Conservation (phyloP, 2,797 vertebrate species). For the Helicolenus hilgendorfi region DNA sequence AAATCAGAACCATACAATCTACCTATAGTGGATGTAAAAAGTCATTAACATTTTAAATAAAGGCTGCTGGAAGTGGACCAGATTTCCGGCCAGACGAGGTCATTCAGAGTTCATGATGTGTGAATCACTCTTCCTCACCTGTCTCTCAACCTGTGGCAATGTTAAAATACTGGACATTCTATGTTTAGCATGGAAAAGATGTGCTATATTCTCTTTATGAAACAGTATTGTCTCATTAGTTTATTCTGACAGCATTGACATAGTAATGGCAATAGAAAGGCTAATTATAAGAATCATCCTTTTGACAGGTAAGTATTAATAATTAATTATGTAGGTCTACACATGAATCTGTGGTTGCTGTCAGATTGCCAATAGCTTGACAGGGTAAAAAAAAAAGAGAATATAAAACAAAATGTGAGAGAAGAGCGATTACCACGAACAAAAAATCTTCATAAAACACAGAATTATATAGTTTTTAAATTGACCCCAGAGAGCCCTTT, state of each 20-base stretch:
- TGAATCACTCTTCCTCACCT: constrained; percentile 34
- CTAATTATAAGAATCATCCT: neutral
- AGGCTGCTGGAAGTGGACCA: neutral
- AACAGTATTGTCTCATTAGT: neutral
- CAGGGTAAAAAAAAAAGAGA: neutral
- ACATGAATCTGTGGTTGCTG: neutral
- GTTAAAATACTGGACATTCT: neutral
- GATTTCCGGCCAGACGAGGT: constrained; percentile 21
- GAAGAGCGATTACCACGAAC: neutral
- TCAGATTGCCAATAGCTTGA: neutral
- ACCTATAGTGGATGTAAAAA: neutral
- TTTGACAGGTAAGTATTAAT: neutral
- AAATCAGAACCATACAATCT: neutral
- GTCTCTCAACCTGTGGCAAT: neutral
- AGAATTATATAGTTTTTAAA: neutral
- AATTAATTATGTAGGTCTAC: neutral
- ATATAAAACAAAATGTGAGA: neutral
- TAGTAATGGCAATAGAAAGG: neutral
- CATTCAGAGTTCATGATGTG: constrained; percentile 38
- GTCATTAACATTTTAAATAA: neutral
- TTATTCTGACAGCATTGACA: neutral
- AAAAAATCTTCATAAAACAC: neutral
- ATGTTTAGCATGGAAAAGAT: neutral
- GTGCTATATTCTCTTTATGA: neutral
- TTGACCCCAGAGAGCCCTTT: neutral